Evolutionary conservation across 2,797 vertebrate genomes (phyloP), one percentile per base, ranked within the genome.

Genomic region (Mormyrus proboscirostris): DNA sequence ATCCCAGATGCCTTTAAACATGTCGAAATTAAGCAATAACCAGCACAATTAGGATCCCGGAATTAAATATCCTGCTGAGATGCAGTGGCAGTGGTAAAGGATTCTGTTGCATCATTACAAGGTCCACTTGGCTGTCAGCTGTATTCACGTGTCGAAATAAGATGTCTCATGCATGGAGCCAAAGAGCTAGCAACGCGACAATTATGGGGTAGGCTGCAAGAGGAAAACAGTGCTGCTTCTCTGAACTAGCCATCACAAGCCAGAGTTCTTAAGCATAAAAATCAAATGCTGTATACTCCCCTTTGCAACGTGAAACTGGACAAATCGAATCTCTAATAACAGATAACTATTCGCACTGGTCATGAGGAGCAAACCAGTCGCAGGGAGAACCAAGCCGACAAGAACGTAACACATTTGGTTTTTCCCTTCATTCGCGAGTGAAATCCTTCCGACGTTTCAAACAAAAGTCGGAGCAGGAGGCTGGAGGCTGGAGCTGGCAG

Each of bases 201-300:
- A 93, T 92, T 92, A 90, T 89, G 94, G 94, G 4, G 95, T 96
- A 95, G 96, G 96, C 53, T 95, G 95, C 94, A 94, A 92, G 91
- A 93, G 92, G 91, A 88, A 90, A 93, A 59, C 85, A 91, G 91
- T 89, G 88, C 91, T 89, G 92, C 93, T 91, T 94, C 91, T 92
- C 92, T 92, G 92, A 94, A 91, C 92, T 89, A 90, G 90, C 92
- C 93, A 94, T 94, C 93, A 92, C 92, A 88, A 92, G 91, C 92
- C 86, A 38, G 92, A 91, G 90, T 90, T 93, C 89, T 91, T 93
- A 90, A 91, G 90, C 92, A 92, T 93, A 92, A 92, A 94, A 51
- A 49, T 22, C 44, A 83, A 49, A 22, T 47, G 79, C 44, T 9
- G 44, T 8, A n/a, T 44, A 5, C 19, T 83, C 29, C 44, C 41